Conservation (phyloP, 2,113 vertebrate genomes). For the Phylloscopus trochiloides region DNA sequence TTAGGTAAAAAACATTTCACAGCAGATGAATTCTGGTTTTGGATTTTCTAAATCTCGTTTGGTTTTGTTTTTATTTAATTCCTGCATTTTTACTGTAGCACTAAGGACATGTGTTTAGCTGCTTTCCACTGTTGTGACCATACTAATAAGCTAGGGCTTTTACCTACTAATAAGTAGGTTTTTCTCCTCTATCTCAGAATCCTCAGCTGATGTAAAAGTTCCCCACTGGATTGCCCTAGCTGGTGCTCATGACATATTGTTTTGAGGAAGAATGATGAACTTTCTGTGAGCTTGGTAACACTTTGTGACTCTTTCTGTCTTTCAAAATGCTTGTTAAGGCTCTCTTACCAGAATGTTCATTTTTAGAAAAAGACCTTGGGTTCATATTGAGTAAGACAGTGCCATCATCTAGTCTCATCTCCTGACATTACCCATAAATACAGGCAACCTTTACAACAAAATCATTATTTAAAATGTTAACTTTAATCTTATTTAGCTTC, state of each 20-base stretch:
- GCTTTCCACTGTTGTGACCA: neutral
- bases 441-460: neutral
- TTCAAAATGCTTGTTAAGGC: neutral
- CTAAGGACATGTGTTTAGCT: neutral
- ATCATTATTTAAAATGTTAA: neutral
- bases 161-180: neutral
- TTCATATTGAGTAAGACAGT: neutral
- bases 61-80: neutral
- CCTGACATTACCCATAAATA: neutral
- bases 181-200: neutral
- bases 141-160: neutral
- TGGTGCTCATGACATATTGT: accelerated
- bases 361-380: neutral
- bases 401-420: neutral
- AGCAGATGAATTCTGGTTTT: neutral
- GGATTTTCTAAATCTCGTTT: neutral
- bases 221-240: neutral
- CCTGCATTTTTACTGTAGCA: neutral
- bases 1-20: neutral
- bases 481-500: neutral
- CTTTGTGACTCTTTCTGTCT: neutral
- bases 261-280: neutral
- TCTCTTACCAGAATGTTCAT: neutral
- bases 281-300: neutral
- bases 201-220: neutral